phyloP scores from a whole-genome alignment of 2,888 invertebrate genomes.

The Tinea pellionella region DNA sequence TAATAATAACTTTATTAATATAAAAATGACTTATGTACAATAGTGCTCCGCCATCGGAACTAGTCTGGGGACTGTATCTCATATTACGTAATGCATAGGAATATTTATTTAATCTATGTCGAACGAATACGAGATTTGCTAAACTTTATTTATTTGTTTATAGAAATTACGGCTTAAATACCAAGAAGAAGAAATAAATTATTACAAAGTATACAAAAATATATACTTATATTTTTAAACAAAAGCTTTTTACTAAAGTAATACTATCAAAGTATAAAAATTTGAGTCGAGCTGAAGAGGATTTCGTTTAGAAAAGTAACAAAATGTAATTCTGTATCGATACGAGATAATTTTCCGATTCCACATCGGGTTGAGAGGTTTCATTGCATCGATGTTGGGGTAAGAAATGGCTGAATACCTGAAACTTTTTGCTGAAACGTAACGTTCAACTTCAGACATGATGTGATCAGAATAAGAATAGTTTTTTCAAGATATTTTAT shows the following conservation, averaged over 20 bases:
- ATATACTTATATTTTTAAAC: not conserved
- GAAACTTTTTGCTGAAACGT: not conserved
- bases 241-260: not conserved
- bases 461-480: not conserved
- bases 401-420: conserved; percentile 1
- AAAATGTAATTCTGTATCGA: conserved; percentile 3
- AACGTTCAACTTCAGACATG: not conserved
- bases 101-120: no score
- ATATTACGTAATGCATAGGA: no score
- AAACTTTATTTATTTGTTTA: no score
- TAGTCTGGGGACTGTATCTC: no score
- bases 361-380: conserved; percentile 3
- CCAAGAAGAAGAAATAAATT: no score
- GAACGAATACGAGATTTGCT: no score
- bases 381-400: conserved; percentile 2
- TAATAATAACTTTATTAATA: no score
- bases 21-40: no score
- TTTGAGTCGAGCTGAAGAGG: not conserved
- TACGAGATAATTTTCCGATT: conserved; percentile 5
- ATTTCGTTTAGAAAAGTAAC: not conserved
- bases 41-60: no score
- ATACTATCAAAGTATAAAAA: not conserved
- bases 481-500: not conserved
- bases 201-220: no score
- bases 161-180: no score